Base-by-base conservation (phyloP, 2,113 vertebrate genomes). In the Pavo muticus region DNA sequence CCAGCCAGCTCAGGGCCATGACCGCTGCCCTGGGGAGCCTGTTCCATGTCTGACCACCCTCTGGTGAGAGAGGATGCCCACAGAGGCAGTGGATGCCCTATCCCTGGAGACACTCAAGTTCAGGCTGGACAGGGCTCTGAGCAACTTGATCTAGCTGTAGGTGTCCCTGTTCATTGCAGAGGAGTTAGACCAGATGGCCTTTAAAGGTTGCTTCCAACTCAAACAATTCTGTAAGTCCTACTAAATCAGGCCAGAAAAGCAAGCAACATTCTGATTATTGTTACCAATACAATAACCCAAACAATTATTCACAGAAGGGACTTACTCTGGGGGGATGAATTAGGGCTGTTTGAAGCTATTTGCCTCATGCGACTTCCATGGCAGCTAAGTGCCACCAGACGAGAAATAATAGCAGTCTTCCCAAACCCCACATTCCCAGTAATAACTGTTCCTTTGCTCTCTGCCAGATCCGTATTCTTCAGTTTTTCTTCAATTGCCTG, bases 321-420 rank as follows among this genome's bases (percentile, higher is more conserved):
- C 98, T n/a, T 97, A 99, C 99, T 96, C 98, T 98, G 99, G 3
- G 98, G 98, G 29, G 98, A 98, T 19, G 98, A 97, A 40, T 97
- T 94, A 4, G 99, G 98, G 85, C 98, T 99, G 96, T 97, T 99
- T 90, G 99, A 99, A 72, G 99, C 99, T 15, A 99, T 99, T 95
- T 99, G 99, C 39, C 99, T 98, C 99, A 99, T 99, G 77, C 99
- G 99, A 79, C 98, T 98, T 25, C 99, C 99, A 2, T 99, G 99
- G 96, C 99, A 99, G 97, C 99, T 99, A 40, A 99, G 98, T 0
- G 99, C 99, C 82, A 99, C 99, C 92, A 99, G 97, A 74, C 99
- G 98, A 32, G 99, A 99, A 95, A 99, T 97, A 74, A 99, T 92
- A 6, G 99, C 99, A 0, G 99, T 99, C 97, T 99, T 99, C 89